Percentiles rank a stretch among this genome's conserved stretches.
Evolutionary conservation across 2,113 vertebrate genomes (phyloP).

Genomic region (Myodes glareolus): DNA sequence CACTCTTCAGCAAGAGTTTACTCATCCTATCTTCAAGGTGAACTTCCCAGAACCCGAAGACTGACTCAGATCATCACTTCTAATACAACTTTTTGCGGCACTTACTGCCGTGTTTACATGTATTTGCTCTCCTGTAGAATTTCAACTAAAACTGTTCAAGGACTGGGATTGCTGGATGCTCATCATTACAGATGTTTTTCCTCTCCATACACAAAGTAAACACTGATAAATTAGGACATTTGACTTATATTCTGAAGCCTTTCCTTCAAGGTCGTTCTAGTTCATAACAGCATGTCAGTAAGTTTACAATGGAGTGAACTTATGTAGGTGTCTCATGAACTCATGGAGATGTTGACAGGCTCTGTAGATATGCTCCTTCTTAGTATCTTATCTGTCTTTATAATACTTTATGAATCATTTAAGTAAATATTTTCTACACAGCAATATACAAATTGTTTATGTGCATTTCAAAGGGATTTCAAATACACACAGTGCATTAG

Average conservation of each 20-base stretch:
- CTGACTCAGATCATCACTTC: background rate
- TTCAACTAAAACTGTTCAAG: background rate
- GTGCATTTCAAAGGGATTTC: background rate
- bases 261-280: background rate
- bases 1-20: background rate
- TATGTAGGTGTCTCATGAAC: background rate
- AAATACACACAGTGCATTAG: background rate
- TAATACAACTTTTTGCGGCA: background rate
- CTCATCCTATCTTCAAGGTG: background rate
- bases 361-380: background rate
- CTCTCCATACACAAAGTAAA: background rate
- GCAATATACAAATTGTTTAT: background rate
- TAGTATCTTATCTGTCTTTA: background rate
- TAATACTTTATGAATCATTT: background rate
- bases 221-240: background rate
- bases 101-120: background rate
- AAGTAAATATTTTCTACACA: constrained; percentile 12
- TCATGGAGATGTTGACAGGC: background rate
- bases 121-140: background rate
- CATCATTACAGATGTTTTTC: background rate
- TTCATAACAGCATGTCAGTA: background rate
- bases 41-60: background rate
- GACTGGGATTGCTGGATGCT: background rate
- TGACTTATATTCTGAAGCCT: background rate
- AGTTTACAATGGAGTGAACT: background rate